Evolutionary conservation across 2,888 invertebrate species (phyloP), one percentile per base, ranked within the genome.

Genomic region (Caenorhabditis plicata): DNA sequence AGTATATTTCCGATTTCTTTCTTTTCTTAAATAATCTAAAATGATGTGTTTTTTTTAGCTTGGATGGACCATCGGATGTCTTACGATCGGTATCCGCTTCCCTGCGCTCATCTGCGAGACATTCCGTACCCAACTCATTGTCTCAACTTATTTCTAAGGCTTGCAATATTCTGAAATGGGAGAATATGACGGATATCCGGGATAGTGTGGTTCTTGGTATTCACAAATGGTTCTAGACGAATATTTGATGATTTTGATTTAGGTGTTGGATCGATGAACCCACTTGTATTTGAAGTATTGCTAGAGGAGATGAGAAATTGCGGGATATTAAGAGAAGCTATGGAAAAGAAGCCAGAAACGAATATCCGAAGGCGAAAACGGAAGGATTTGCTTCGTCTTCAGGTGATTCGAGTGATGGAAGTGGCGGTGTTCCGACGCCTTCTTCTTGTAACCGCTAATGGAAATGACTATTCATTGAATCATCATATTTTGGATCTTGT

Each of bases 231-330:
- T 11, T 39, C 4, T 20, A 39, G 20, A 20, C 9, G 7, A 39
- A 39, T 11, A 39, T n/a, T 39, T 17, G 20, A 39, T 9, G 17
- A 15, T n/a, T n/a, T n/a, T 41, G n/a, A n/a, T n/a, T 33, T 33
- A 52, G 65, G 71, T 5, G 68, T 95, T 62, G 96, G 96, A 45
- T 90, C 92, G 84, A 90, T 93, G 79, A 98, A 96, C 83, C 89
- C 92, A 17, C 89, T 90, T 71, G 92, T 94, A 8, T 87, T 96
- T 61, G 92, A 92, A 92, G 94, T 95, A 84, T 85, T 98, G 56
- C 90, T 96, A 87, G 98, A 98, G 78, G 98, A 98, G 83, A 83
- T 98, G 49, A 87, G 90, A 7, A 87, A 90, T 1, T 47, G 70
- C 11, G 73, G 71, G 0, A 88, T 91, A 67, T 88, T 99, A 54